These are phyloP conservation scores for Drosophila nr. perissopoda DNA, from an alignment of 2,888 invertebrate genomes.

Conservation along the genomic window DNA sequence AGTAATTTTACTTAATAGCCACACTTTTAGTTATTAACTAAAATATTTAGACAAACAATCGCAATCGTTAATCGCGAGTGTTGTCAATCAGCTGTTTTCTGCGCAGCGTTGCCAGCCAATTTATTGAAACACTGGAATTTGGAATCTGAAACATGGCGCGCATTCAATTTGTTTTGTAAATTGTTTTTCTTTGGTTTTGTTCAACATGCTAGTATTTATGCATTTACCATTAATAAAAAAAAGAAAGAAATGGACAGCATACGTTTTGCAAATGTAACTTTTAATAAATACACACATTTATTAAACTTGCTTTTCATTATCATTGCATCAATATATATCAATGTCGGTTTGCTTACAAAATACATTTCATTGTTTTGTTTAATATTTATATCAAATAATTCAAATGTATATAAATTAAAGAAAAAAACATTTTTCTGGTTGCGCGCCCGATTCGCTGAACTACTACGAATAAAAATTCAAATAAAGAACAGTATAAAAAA, in stretches of 20 bases:
- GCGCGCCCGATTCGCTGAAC: conserved; percentile 49
- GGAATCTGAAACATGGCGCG: conserved; percentile 33
- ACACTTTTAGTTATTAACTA: conserved; percentile 50
- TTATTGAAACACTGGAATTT: conserved; percentile 22
- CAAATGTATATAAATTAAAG: conserved; percentile 62
- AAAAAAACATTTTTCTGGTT: conserved; percentile 59
- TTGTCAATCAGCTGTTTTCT: conserved; percentile 42
- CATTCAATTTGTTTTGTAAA: conserved; percentile 19
- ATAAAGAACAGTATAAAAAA: conserved; percentile 73
- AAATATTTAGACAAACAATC: conserved; percentile 40
- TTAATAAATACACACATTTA: conserved; percentile 80
- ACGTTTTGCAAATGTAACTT: conserved; percentile 59
- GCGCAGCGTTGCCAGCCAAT: conserved; percentile 49
- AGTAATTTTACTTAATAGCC: conserved; percentile 32
- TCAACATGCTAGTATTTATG: conserved; percentile 18
- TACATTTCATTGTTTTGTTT: conserved; percentile 32
- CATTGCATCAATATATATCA: conserved; percentile 65
- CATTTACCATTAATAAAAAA: conserved; percentile 17
- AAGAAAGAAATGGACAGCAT: conserved; percentile 5
- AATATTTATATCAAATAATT: conserved; percentile 57
- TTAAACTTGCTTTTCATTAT: conserved; percentile 75
- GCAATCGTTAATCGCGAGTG: conserved; percentile 18
- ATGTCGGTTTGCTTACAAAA: conserved; percentile 61
- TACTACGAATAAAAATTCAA: conserved; percentile 49
- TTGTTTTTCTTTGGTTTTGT: not conserved